Conservation (phyloP, 2,113 vertebrate species). For the Galemys pyrenaicus region DNA sequence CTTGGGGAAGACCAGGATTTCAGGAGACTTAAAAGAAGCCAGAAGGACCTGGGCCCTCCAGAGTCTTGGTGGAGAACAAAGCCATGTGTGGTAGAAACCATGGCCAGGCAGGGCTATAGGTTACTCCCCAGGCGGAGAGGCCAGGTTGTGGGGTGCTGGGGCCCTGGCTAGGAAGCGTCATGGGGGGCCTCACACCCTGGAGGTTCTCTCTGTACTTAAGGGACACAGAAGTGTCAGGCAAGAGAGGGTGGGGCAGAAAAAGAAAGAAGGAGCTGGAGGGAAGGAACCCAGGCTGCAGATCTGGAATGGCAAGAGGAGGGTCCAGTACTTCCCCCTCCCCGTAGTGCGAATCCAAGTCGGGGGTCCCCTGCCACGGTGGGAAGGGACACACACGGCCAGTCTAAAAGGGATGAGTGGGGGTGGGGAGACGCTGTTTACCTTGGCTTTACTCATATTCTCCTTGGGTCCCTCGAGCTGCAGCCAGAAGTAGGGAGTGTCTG, state of each 20-base stretch:
- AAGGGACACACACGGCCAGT: not conserved
- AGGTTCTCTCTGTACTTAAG: not conserved
- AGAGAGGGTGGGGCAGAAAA: constrained; percentile 46
- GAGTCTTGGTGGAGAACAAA: constrained; percentile 68
- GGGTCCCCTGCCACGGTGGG: not conserved
- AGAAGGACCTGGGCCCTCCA: constrained; percentile 39
- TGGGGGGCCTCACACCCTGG: not conserved
- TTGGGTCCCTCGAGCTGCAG: constrained; percentile 86
- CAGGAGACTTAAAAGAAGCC: not conserved
- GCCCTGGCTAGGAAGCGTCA: not conserved
- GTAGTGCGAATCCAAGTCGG: not conserved
- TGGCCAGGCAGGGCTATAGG: not conserved
- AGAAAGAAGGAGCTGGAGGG: constrained; percentile 33
- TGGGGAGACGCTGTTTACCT: constrained; percentile 81
- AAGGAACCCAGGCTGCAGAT: not conserved
- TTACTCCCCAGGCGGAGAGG: not conserved
- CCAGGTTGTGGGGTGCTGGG: not conserved
- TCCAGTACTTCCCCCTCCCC: not conserved
- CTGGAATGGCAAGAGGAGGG: not conserved
- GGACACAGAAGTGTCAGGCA: constrained; percentile 42
- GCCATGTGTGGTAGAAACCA: constrained; percentile 6
- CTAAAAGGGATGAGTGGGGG: not conserved
- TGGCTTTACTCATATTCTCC: constrained; percentile 84
- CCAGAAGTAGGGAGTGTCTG: constrained; percentile 87
- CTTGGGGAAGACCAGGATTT: not conserved